Conservation (phyloP, 2,888 invertebrate genomes). For the Eupithecia insigniata region DNA sequence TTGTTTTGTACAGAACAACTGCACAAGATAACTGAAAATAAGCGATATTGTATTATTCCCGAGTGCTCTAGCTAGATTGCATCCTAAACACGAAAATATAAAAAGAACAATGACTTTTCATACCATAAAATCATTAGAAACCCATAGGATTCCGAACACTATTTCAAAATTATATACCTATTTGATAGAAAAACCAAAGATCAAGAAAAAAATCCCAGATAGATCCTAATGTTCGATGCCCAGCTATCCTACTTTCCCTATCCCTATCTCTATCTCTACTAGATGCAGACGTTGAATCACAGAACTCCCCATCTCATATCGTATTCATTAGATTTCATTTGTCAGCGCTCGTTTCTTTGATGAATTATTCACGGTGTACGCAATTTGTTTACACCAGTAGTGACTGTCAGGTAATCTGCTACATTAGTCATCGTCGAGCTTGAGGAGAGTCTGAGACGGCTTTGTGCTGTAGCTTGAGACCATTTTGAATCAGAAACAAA, state of each 20-base stretch:
- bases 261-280: conserved; percentile 37
- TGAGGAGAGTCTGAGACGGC: conserved; percentile 8
- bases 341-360: conserved; percentile 77
- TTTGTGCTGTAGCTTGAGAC: conserved; percentile 1
- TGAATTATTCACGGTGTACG: conserved; percentile 76
- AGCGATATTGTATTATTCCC: too few relatives aligned
- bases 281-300: conserved; percentile 60
- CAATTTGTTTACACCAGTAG: conserved; percentile 73
- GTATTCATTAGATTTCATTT: conserved; percentile 82
- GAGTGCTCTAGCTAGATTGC: not conserved
- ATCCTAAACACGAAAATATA: too few relatives aligned
- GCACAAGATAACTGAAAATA: too few relatives aligned
- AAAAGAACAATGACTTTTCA: not conserved
- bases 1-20: too few relatives aligned
- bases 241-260: conserved; percentile 4
- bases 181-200: too few relatives aligned
- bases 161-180: too few relatives aligned
- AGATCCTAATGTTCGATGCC: not conserved
- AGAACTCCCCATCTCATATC: conserved; percentile 70
- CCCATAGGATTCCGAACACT: too few relatives aligned
- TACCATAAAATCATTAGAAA: not conserved
- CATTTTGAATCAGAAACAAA: conserved; percentile 4
- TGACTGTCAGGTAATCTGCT: conserved; percentile 35
- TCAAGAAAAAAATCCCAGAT: not conserved
- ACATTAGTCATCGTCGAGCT: conserved; percentile 42